Conservation (phyloP, 2,797 vertebrate genomes). For the Acridotheres tristis region DNA sequence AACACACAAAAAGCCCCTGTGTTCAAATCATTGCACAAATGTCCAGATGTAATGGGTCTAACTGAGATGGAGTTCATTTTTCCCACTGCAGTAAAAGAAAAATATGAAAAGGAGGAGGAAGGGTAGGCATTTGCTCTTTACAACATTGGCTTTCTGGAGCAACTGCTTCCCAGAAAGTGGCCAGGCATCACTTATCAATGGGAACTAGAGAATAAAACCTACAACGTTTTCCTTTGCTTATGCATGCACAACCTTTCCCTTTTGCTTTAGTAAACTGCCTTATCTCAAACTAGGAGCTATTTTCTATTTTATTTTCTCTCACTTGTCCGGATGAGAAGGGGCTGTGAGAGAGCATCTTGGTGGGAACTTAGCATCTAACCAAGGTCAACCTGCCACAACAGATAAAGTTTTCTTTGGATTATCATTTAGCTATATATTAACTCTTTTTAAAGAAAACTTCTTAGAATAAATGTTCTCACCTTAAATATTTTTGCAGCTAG, state of each 20-base stretch:
- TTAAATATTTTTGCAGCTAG: not conserved
- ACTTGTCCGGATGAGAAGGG: not conserved
- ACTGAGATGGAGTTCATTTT: not conserved
- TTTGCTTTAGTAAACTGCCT: not conserved
- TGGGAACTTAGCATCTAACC: not conserved
- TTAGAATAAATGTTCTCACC: not conserved
- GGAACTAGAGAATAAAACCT: not conserved
- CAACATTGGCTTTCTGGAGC: not conserved
- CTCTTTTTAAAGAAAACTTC: not conserved
- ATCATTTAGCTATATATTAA: not conserved
- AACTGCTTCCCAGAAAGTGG: not conserved
- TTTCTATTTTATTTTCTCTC: not conserved
- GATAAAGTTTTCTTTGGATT: not conserved
- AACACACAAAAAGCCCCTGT: not conserved
- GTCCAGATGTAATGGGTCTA: not conserved
- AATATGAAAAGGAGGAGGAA: not conserved
- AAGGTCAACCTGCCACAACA: not conserved
- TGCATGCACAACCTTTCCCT: not conserved
- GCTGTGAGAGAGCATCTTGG: accelerated
- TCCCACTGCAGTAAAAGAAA: not conserved
- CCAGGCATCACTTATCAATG: accelerated
- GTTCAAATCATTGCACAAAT: not conserved
- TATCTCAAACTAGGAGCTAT: not conserved
- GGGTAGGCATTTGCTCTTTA: not conserved
- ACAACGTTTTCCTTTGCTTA: accelerated